These are phyloP conservation scores for Brachypalpus laphriformis DNA, from an alignment of 2,888 invertebrate species.

Conservation along the genomic window DNA sequence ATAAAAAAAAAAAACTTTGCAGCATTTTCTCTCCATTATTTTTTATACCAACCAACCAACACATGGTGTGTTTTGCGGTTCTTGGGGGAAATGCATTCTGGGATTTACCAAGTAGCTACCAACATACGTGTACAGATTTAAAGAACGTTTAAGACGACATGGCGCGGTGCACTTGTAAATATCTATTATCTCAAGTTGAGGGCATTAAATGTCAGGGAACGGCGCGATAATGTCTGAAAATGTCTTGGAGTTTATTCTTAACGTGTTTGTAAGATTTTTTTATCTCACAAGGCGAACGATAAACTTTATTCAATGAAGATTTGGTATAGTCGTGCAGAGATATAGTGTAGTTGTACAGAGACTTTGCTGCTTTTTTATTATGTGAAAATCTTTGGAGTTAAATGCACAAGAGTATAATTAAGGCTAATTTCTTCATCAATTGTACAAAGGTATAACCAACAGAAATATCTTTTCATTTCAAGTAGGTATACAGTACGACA, in stretches of 20 bases:
- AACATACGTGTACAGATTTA: conserved; percentile 27
- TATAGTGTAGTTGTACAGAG: background rate
- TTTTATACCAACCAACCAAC: conserved; percentile 9
- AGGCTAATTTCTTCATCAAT: too few species aligned
- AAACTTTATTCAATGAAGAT: background rate
- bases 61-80: conserved; percentile 5
- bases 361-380: too few species aligned
- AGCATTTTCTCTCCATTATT: background rate
- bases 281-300: background rate
- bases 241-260: background rate
- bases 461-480: too few species aligned
- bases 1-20: background rate
- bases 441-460: too few species aligned
- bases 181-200: conserved; percentile 20
- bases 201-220: conserved; percentile 4
- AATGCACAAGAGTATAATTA: too few species aligned
- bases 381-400: too few species aligned
- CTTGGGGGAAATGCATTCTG: background rate
- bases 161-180: conserved; percentile 23
- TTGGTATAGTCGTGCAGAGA: background rate
- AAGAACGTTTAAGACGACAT: conserved; percentile 15
- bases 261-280: background rate
- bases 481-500: too few species aligned
- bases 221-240: conserved; percentile 22
- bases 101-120: conserved; percentile 17